A percentile compares a stretch with the other conserved stretches of the same genome.
Evolutionary conservation across 1,140 invertebrate genomes (phyloP).

Genomic region (Tetramorium simillimum): DNA sequence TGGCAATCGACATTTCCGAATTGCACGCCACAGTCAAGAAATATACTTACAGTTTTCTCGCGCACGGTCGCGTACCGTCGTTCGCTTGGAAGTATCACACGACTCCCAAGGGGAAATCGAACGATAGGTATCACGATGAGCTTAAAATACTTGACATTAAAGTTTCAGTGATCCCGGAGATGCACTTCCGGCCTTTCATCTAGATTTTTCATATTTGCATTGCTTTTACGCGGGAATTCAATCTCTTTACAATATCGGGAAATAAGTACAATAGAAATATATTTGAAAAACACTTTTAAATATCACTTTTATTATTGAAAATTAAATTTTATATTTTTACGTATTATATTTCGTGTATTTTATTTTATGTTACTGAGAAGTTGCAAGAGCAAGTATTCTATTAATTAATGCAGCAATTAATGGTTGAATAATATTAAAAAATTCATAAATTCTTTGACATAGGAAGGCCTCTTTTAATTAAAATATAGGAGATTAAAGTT

Average conservation of each 20-base stretch:
- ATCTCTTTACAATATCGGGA: neutral
- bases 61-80: neutral
- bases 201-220: conserved; percentile 34
- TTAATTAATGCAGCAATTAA: neutral
- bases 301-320: neutral
- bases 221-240: neutral
- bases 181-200: neutral
- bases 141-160: conserved; percentile 40
- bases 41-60: conserved; percentile 55
- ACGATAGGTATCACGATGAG: conserved; percentile 34
- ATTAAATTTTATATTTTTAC: neutral
- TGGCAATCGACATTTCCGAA: conserved; percentile 51
- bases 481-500: neutral
- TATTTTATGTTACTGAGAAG: neutral
- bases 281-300: neutral
- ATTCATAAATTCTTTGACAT: neutral
- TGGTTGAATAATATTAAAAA: neutral
- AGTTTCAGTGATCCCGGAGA: conserved; percentile 37
- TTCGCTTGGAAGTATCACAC: conserved; percentile 22
- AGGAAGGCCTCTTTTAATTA: neutral
- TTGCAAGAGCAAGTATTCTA: neutral
- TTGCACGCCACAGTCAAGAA: conserved; percentile 31
- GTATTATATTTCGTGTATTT: neutral
- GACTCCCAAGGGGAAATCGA: conserved; percentile 42
- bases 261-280: neutral